phyloP scores from a whole-genome alignment of 2,797 vertebrate species.

The Phalanger gymnotis region DNA sequence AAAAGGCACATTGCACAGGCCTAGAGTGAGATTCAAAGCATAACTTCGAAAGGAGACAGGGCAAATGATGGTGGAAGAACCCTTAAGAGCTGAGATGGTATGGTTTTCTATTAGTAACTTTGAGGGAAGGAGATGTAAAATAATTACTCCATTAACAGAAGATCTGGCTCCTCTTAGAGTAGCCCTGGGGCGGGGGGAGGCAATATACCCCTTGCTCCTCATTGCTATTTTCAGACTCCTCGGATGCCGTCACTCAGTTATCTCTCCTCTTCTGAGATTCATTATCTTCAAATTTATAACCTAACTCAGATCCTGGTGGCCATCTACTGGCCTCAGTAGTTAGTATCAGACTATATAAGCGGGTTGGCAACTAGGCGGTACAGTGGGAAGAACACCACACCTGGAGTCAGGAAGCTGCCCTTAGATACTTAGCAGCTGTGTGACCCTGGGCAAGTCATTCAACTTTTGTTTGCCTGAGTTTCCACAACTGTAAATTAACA shows the following conservation, averaged over 20 bases:
- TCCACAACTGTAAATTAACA: not conserved
- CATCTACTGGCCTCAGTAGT: not conserved
- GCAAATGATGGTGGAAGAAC: not conserved
- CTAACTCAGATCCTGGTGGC: not conserved
- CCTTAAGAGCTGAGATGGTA: not conserved
- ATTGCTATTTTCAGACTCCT: not conserved
- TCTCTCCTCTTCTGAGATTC: not conserved
- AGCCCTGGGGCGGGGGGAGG: not conserved
- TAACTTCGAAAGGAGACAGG: not conserved
- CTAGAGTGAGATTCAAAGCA: slow-evolving; percentile 3
- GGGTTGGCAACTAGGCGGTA: not conserved
- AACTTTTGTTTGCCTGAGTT: not conserved
- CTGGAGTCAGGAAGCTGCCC: not conserved
- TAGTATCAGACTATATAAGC: not conserved
- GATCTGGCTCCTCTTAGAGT: not conserved
- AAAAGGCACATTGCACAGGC: not conserved
- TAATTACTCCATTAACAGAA: slow-evolving; percentile 9
- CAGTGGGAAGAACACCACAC: not conserved
- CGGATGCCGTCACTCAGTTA: not conserved
- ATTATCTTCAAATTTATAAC: not conserved
- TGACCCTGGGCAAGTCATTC: not conserved
- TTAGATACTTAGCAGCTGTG: not conserved
- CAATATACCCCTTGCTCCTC: not conserved
- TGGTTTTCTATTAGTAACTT: not conserved
- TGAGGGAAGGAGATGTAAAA: not conserved